A percentile compares a stretch with the other conserved stretches of the same genome.
Conservation (phyloP, 2,888 invertebrate species). For the Chirona hameri region DNA sequence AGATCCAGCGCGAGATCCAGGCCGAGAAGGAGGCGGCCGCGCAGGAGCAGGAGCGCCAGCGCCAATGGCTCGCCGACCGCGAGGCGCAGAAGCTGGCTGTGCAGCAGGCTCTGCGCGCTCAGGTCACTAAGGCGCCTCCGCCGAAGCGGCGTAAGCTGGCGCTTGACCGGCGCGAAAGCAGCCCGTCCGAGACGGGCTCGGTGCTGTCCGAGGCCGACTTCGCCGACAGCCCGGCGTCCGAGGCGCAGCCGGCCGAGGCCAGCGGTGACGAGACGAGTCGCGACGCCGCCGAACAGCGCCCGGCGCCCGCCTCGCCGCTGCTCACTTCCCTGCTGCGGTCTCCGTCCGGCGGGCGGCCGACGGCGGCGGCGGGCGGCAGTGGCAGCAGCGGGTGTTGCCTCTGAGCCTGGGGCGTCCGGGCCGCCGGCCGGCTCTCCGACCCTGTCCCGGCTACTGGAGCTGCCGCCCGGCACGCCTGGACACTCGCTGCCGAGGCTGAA, state of each 20-base stretch:
- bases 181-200: slow-evolving; percentile 28
- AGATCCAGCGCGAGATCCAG: slow-evolving; percentile 71
- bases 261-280: slow-evolving; percentile 4
- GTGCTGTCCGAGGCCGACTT: background rate
- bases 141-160: slow-evolving; percentile 1
- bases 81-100: slow-evolving; percentile 23
- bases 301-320: slow-evolving; percentile 31
- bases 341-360: background rate
- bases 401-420: background rate
- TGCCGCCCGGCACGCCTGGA: slow-evolving; percentile 51
- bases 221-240: background rate
- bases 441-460: slow-evolving; percentile 66
- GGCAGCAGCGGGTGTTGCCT: background rate
- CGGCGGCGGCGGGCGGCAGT: background rate
- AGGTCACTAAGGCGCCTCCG: background rate
- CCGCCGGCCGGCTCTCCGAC: slow-evolving; percentile 62
- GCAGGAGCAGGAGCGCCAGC: slow-evolving; percentile 62
- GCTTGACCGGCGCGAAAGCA: slow-evolving; percentile 25
- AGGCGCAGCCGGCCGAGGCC: background rate
- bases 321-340: slow-evolving; percentile 31
- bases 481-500: background rate
- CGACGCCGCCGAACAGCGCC: background rate
- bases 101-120: slow-evolving; percentile 22
- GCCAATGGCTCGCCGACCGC: slow-evolving; percentile 47
- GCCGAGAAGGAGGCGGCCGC: slow-evolving; percentile 61